Evolutionary conservation across 2,888 invertebrate species (phyloP).

Genomic region (Macrosiphum euphorbiae): DNA sequence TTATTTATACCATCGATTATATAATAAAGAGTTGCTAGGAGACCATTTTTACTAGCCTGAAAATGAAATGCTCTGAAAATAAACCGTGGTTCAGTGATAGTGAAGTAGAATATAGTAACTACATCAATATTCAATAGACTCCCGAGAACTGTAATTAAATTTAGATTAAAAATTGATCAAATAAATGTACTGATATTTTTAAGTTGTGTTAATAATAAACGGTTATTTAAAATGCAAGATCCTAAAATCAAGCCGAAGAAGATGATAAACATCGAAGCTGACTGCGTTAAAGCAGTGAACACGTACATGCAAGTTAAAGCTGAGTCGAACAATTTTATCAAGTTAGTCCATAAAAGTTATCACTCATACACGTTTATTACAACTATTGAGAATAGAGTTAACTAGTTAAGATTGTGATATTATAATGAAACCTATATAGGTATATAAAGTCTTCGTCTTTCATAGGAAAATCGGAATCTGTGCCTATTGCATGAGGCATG

Average conservation of each 20-base stretch:
- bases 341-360: neutral
- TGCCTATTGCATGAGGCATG: neutral
- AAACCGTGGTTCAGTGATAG: neutral
- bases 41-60: neutral
- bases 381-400: neutral
- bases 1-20: neutral
- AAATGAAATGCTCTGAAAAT: neutral
- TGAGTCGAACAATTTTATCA: constrained; percentile 38
- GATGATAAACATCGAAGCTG: constrained; percentile 37
- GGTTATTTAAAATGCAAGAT: constrained; percentile 46
- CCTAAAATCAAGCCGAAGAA: neutral
- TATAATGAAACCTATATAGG: neutral
- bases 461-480: neutral
- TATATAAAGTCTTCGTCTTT: neutral
- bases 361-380: neutral
- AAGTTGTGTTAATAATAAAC: neutral
- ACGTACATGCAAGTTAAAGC: constrained; percentile 39
- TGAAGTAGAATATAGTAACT: neutral
- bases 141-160: neutral
- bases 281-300: constrained; percentile 25
- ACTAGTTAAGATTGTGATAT: neutral
- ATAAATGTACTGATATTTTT: neutral
- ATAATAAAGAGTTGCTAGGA: constrained; percentile 23
- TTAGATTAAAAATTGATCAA: neutral
- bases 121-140: neutral